Base-by-base conservation (phyloP, 1,140 invertebrate genomes). In the Lasioglossum albipes region DNA sequence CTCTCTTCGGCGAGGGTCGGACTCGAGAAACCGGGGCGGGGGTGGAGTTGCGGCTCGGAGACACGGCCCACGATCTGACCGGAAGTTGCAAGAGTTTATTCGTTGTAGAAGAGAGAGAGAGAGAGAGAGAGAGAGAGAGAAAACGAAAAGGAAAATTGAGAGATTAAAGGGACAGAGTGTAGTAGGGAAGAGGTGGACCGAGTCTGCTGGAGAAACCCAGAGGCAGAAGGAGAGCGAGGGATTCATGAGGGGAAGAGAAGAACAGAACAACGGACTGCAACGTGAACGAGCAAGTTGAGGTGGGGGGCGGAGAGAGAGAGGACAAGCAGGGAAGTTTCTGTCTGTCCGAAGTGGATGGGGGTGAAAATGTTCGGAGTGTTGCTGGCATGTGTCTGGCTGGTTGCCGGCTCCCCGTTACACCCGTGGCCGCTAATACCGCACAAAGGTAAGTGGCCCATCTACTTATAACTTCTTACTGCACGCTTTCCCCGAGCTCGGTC, bases 351-450 rank as follows among this genome's bases (percentile, higher is more conserved):
- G 77, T 85, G 83, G 84, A 88, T 87, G 82, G 75, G 79, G 82
- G 70, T 84, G 79, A 89, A 87, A 85, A 88, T 84, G 81, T 83
- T 89, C 69, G 75, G 80, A 69, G 82, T 89, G 79, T 81, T 88
- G 64, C 82, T 89, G 78, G 81, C 79, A 75, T 88, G 85, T 85
- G 79, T 85, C 79, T 85, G 85, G 83, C 84, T 88, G 78, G 88
- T 87, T 81, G 80, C 80, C 81, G 87, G 85, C 71, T 81, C 78
- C 65, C 88, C 88, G 75, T 83, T 89, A 74, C 82, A 87, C 81
- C 85, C 85, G 42, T 80, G 76, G 78, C 75, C 83, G 73, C 64
- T 86, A 75, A 87, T 86, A 82, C 86, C 86, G 31, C 71, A 87
- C 72, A 87, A 84, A 84, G 82, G 87, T 87, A 86, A 81, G 85